Base-by-base conservation (phyloP, 1,140 invertebrate genomes). In the Aleiodes sp. region DNA sequence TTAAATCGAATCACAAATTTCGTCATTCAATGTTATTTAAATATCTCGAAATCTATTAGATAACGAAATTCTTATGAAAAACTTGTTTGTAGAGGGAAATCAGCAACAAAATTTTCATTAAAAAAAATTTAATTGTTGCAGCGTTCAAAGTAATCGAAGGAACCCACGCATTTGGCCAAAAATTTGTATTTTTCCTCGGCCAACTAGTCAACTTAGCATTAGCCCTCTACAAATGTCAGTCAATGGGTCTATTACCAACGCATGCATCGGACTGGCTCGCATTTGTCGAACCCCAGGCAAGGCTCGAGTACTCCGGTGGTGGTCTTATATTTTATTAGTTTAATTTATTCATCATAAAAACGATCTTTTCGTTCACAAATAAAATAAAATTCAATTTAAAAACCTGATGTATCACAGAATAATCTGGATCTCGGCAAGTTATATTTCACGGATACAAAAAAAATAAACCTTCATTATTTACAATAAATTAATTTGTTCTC, bases 231-330 rank as follows among this genome's bases (percentile, higher is more conserved):
- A 99, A 99, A 87, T 99, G 98, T 87, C 96, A 99, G 75, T 96
- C 95, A 56, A 99, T 99, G 97, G 98, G 98, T 10, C 84, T 99
- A 14, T 86, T 99, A 26, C 98, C 98, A 14, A 98, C 97, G 52
- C 96, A 99, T 87, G 92, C 97, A 6, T 99, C 97, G 31, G 98
- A 99, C 87, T 99, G 98, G 98, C 86, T 99, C 33, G 97, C 97
- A 39, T 99, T 99, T 88, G 94, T 98, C 31, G 94, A 98, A 82
- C 94, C 96, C 6, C 94, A 95, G 84, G 90, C 91, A 72, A 89
- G 94, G 82, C 87, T 95, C 67, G 96, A 98, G 86, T 95, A 93
- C 87, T 93, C 94, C 76, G 94, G 94, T 35, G 96, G 95, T 65
- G 95, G 96, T 67, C 81, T 95, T 68, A 88, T 90, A 57, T 90